Evolutionary conservation across 2,888 invertebrate genomes (phyloP), one percentile per base, ranked within the genome.

Genomic region (Limnephilus auricula): DNA sequence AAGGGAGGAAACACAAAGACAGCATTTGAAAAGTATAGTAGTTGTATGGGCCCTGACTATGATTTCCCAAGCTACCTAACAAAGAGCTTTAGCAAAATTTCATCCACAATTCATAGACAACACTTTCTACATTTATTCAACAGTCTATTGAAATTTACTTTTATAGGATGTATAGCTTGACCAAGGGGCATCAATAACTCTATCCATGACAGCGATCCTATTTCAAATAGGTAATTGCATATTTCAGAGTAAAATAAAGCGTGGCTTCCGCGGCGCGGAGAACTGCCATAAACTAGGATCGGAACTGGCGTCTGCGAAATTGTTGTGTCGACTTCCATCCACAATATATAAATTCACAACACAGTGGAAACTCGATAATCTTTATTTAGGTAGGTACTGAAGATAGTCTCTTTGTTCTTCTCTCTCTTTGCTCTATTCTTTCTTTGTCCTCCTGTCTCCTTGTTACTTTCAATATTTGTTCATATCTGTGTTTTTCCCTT

Each of bases 291-390:
- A 65, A 65, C 65, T 65, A 65, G 65, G 25, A 25, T 65, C 25
- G n/a, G n/a, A 82, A 25, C 34, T 32, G 82, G 34, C 82, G 82
- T 82, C 34, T 82, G 82, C 25, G 65, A 82, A 82, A 82, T 82
- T 82, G 82, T 82, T 82, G 82, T 82, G 82, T 82, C 82, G 82
- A 82, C 82, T 37, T 15, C 34, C 18, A 82, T n/a, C 25, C 82
- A 82, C 82, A 34, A 37, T 34, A 34, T 82, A 37, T 32, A 82
- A 82, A 65, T 34, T 82, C 82, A 32, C 6, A 15, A 3, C 5
- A 82, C 34, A 65, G 65, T 65, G 25, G n/a, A 65, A 65, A 25
- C 65, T 25, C 65, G 65, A 65, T 65, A n/a, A 65, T 65, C 65
- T 65, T 0, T 1, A 9, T 65, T 45, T 45, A 40, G 34, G 2